phyloP scores from a whole-genome alignment of 1,140 invertebrate genomes.

The Heterodera carotae region DNA sequence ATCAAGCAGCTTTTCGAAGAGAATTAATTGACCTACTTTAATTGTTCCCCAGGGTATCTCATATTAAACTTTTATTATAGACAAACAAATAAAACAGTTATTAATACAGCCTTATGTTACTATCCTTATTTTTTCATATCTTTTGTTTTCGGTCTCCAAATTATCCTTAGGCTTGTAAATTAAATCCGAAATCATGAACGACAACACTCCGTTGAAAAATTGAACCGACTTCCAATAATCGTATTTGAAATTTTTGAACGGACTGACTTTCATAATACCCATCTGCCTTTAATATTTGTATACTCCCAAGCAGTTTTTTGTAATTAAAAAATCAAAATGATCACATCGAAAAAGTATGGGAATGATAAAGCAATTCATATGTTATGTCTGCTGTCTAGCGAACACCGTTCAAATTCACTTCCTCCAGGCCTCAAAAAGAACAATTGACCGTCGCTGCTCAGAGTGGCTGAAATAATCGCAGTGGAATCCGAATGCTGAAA shows the following conservation, averaged over 20 bases:
- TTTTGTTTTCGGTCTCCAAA: too few relatives aligned
- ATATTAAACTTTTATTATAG: not conserved
- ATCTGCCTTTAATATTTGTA: too few relatives aligned
- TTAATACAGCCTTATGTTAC: too few relatives aligned
- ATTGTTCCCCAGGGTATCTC: constrained; percentile 1
- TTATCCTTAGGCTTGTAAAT: too few relatives aligned
- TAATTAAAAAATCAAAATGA: not conserved
- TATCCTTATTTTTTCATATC: too few relatives aligned
- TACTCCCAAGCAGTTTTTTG: too few relatives aligned
- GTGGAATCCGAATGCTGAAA: constrained; percentile 39
- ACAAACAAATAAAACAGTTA: too few relatives aligned
- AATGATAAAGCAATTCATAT: not conserved
- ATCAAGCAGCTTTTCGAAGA: constrained; percentile 84
- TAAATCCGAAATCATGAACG: too few relatives aligned
- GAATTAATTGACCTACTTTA: not conserved
- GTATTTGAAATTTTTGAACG: too few relatives aligned
- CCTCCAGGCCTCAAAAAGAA: constrained; percentile 42
- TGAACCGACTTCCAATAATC: too few relatives aligned
- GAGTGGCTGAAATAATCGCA: constrained; percentile 32
- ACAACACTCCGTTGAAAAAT: too few relatives aligned
- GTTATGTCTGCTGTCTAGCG: not conserved
- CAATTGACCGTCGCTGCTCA: constrained; percentile 38
- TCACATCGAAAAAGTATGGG: not conserved
- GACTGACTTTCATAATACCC: too few relatives aligned
- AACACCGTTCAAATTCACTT: constrained; percentile 40